These are phyloP conservation scores for Ypsolopha sequella DNA, from an alignment of 2,888 invertebrate genomes.

Conservation along the genomic window DNA sequence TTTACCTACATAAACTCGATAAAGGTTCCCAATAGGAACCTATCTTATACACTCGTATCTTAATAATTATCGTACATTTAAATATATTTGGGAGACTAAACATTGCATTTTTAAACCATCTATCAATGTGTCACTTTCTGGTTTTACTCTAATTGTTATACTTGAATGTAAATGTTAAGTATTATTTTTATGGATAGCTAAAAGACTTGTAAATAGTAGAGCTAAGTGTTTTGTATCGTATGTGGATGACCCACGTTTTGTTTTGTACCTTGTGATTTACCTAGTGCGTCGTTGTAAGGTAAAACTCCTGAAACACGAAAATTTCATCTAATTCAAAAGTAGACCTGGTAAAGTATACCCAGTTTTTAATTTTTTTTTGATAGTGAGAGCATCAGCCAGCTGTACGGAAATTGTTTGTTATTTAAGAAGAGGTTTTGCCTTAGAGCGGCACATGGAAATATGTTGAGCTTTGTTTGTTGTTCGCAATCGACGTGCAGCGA, in stretches of 20 bases:
- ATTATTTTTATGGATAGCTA: background rate
- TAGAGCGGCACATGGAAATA: conserved; percentile 9
- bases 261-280: conserved; percentile 1
- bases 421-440: background rate
- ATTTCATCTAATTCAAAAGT: background rate
- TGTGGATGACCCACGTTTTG: conserved; percentile 9
- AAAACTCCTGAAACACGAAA: background rate
- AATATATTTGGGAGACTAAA: background rate
- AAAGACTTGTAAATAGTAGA: conserved; percentile 18
- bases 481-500: conserved; percentile 33
- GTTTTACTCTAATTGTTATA: background rate
- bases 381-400: background rate
- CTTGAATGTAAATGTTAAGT: background rate
- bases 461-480: conserved; percentile 54
- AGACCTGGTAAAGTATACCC: background rate
- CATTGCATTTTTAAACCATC: background rate
- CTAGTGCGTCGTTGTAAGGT: background rate
- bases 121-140: background rate
- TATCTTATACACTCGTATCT: too few species aligned
- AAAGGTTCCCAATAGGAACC: too few species aligned
- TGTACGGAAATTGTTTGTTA: background rate
- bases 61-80: too few species aligned
- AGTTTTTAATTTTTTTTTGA: background rate
- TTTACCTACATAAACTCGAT: too few species aligned
- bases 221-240: conserved; percentile 16